These are phyloP conservation scores for Chrysocyon brachyurus DNA, from an alignment of 2,797 vertebrate genomes.

Conservation along the genomic window DNA sequence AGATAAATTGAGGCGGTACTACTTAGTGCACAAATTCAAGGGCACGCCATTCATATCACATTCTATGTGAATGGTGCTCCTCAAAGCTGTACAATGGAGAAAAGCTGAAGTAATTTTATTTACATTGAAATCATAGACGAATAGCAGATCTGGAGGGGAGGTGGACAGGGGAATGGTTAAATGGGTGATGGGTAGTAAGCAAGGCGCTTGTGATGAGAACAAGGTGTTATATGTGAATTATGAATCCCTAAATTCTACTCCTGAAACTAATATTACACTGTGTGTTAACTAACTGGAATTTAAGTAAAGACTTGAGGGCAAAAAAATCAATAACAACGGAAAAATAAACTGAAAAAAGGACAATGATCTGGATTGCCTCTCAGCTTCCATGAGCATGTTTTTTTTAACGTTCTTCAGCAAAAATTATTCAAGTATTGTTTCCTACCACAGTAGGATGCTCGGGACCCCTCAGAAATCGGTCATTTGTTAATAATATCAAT, in stretches of 20 bases:
- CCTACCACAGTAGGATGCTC: background rate
- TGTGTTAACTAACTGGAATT: background rate
- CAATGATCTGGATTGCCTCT: background rate
- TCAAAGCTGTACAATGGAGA: background rate
- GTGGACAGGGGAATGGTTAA: background rate
- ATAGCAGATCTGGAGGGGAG: background rate
- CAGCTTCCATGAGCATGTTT: background rate
- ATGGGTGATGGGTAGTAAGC: background rate
- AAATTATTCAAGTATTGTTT: constrained; percentile 9
- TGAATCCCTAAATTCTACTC: background rate
- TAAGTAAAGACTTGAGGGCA: background rate
- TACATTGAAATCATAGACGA: background rate
- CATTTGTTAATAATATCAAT: constrained; percentile 26
- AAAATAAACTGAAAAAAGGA: constrained; percentile 25
- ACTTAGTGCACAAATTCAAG: background rate
- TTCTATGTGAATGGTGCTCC: background rate
- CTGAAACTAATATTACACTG: background rate
- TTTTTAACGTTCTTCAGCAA: background rate
- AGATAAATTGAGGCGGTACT: background rate
- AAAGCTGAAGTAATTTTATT: constrained; percentile 31
- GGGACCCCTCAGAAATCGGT: background rate
- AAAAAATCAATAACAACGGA: background rate
- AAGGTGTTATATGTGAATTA: background rate
- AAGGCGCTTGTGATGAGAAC: background rate
- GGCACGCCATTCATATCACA: background rate